Percentiles rank a stretch among this genome's conserved stretches.
phyloP scores from a whole-genome alignment of 64 coral and sea anemone species.

The Dendronephthya gigantea region DNA sequence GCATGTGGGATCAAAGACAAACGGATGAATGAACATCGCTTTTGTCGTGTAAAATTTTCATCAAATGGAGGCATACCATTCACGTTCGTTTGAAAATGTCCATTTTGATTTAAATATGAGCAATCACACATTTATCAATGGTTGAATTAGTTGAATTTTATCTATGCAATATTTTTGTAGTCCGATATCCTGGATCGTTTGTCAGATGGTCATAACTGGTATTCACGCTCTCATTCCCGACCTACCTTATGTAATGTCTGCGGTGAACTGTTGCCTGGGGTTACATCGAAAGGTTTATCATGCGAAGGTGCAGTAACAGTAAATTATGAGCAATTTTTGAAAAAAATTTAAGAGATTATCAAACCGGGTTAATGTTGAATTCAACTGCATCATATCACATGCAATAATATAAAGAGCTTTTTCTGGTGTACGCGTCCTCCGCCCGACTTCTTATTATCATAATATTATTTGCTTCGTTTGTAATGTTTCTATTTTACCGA shows the following conservation, averaged over 20 bases:
- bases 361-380: neutral
- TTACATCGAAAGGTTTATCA: constrained; percentile 91
- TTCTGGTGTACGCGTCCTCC: too few relatives aligned
- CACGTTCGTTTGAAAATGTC: too few relatives aligned
- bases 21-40: too few relatives aligned
- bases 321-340: neutral
- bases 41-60: too few relatives aligned
- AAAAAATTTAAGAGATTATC: neutral
- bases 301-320: constrained; percentile 66
- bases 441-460: too few relatives aligned
- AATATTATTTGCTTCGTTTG: too few relatives aligned
- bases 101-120: too few relatives aligned
- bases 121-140: neutral
- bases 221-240: constrained; percentile 78
- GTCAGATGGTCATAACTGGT: constrained; percentile 91
- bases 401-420: too few relatives aligned
- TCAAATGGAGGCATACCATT: too few relatives aligned
- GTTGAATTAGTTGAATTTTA: neutral
- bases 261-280: constrained; percentile 79
- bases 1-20: too few relatives aligned
- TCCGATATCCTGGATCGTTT: constrained; percentile 76
- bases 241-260: constrained; percentile 97
- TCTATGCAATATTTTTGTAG: constrained; percentile 32
- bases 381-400: too few relatives aligned
- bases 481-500: too few relatives aligned